A percentile compares a stretch with the other conserved stretches of the same genome.
Evolutionary conservation across 2,113 vertebrate species (phyloP).

Genomic region (Corythaixoides concolor): DNA sequence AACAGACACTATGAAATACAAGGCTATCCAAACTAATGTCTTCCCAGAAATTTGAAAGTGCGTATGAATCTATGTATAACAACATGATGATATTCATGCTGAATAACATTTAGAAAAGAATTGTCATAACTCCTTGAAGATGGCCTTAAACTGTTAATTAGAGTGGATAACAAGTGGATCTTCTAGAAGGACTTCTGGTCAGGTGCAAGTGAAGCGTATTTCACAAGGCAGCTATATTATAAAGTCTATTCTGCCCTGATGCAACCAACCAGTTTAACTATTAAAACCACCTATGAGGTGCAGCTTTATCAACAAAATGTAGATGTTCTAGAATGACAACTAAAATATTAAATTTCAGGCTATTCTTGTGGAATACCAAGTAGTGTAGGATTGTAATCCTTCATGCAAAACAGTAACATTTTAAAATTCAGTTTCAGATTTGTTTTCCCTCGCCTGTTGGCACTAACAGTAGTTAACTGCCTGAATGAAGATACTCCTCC

Average conservation of each 20-base stretch:
- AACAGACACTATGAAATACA: neutral
- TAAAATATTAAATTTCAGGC: neutral
- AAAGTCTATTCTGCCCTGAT: neutral
- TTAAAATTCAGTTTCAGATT: neutral
- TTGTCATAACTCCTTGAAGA: neutral
- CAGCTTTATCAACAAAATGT: neutral
- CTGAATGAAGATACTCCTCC: neutral
- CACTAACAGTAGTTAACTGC: neutral
- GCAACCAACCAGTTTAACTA: neutral
- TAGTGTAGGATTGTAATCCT: neutral
- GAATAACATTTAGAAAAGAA: neutral
- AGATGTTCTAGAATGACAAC: neutral
- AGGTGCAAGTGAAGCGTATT: neutral
- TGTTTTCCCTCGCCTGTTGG: neutral
- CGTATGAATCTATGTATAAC: neutral
- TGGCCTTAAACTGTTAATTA: neutral
- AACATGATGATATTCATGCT: neutral
- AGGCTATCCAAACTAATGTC: neutral
- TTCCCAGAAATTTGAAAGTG: neutral
- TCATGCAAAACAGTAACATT: neutral
- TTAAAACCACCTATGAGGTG: neutral
- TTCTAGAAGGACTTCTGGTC: neutral
- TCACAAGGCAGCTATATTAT: neutral
- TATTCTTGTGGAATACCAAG: neutral
- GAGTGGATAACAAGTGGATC: neutral